These are phyloP conservation scores for Troides oblongomaculatus DNA, from an alignment of 2,888 invertebrate species.

Conservation along the genomic window DNA sequence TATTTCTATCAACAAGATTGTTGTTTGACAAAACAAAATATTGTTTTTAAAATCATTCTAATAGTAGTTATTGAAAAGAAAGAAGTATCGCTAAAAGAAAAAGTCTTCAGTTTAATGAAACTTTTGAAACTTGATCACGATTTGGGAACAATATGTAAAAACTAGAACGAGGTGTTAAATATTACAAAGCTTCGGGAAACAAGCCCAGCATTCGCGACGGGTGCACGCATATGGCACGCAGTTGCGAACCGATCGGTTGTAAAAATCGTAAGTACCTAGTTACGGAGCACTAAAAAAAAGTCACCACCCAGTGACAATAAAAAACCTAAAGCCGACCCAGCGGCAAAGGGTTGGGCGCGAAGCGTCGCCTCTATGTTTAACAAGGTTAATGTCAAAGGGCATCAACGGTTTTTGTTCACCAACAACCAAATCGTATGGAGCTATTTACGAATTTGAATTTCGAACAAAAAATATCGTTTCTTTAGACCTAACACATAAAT, in stretches of 20 bases:
- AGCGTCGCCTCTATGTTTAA: conserved; percentile 24
- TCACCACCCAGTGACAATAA: conserved; percentile 41
- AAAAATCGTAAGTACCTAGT: conserved; percentile 48
- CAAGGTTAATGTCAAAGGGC: conserved; percentile 24
- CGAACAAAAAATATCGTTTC: too few relatives aligned
- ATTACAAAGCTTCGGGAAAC: background rate
- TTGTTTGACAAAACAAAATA: too few relatives aligned
- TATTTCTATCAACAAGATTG: too few relatives aligned
- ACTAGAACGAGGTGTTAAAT: conserved; percentile 3
- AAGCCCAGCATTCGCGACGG: conserved; percentile 35
- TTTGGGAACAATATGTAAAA: too few relatives aligned
- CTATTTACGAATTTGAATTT: background rate
- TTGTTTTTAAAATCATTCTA: too few relatives aligned
- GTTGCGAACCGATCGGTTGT: conserved; percentile 51
- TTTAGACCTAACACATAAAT: too few relatives aligned
- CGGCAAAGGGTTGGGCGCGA: conserved; percentile 35
- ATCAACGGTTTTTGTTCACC: conserved; percentile 8
- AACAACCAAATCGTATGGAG: background rate
- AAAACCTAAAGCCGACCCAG: conserved; percentile 32
- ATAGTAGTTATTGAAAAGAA: too few relatives aligned
- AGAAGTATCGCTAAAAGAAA: too few relatives aligned
- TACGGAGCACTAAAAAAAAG: conserved; percentile 36
- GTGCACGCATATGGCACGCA: conserved; percentile 59
- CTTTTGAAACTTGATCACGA: too few relatives aligned
- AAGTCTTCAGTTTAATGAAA: too few relatives aligned